Evolutionary conservation across 2,888 invertebrate species (phyloP).

Genomic region (Eupithecia inturbata): DNA sequence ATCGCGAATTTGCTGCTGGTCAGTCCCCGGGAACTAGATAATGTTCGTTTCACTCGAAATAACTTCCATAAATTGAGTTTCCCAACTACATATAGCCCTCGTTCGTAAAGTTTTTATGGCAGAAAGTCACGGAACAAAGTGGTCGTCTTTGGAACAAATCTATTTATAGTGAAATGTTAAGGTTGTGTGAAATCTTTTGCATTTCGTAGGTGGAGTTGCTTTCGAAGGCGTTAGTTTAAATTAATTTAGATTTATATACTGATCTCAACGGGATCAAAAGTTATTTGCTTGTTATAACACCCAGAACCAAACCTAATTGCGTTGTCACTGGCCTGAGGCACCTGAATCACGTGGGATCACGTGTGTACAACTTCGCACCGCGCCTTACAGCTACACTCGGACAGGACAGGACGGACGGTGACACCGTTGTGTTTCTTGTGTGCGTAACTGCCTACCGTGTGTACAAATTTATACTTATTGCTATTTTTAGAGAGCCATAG

Average conservation of each 20-base stretch:
- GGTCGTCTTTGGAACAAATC: constrained; percentile 9
- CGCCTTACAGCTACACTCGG: too few species aligned
- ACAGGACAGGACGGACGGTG: too few species aligned
- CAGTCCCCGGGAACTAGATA: constrained; percentile 61
- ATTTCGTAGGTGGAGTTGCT: background rate
- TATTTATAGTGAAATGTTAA: background rate
- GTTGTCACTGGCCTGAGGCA: too few species aligned
- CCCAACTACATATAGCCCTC: constrained; percentile 54
- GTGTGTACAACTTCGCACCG: too few species aligned
- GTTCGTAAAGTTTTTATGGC: constrained; percentile 46
- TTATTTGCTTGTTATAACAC: background rate
- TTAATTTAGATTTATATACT: background rate
- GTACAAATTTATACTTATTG: too few species aligned
- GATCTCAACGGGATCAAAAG: background rate
- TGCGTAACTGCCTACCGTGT: too few species aligned
- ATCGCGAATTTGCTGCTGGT: constrained; percentile 24
- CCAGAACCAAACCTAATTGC: too few species aligned
- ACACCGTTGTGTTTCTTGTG: too few species aligned
- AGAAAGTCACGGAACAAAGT: constrained; percentile 28
- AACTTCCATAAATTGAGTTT: constrained; percentile 72
- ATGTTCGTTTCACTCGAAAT: constrained; percentile 66
- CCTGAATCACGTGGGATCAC: too few species aligned
- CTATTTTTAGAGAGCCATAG: too few species aligned
- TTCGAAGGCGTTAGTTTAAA: background rate
- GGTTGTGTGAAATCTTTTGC: background rate